Percentiles rank a stretch among this genome's conserved stretches.
Evolutionary conservation across 2,797 vertebrate genomes (phyloP).

Genomic region (Acanthurus tractus): DNA sequence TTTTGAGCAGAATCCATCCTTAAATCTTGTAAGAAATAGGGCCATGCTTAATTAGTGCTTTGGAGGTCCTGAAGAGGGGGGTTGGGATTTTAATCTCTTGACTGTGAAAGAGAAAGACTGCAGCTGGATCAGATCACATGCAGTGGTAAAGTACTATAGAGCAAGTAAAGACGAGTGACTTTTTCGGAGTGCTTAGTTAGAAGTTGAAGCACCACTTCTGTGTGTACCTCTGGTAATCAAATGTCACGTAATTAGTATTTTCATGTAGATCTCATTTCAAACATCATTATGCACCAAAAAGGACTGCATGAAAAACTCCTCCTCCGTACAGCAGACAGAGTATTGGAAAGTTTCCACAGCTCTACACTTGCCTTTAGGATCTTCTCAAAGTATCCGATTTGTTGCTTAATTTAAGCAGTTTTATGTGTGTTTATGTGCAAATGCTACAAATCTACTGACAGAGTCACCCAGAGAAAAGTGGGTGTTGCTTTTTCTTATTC

Average conservation of each 20-base stretch:
- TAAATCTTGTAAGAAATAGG: constrained; percentile 46
- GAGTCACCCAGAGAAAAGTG: neutral
- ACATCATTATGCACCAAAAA: constrained; percentile 5
- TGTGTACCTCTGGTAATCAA: constrained; percentile 2
- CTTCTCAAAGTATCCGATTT: neutral
- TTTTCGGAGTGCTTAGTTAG: neutral
- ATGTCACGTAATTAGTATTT: constrained; percentile 26
- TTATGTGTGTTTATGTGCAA: neutral
- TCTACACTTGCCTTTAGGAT: neutral
- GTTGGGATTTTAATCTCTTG: constrained; percentile 48
- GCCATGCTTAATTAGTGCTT: constrained; percentile 49
- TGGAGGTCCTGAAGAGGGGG: constrained; percentile 26
- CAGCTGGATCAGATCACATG: constrained; percentile 23
- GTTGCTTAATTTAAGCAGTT: neutral
- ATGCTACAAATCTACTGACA: neutral
- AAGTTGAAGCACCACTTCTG: constrained; percentile 3
- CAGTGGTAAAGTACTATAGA: neutral
- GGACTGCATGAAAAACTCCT: neutral
- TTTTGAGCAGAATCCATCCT: constrained; percentile 44
- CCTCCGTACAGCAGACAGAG: neutral
- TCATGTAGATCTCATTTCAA: constrained; percentile 14
- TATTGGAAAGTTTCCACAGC: neutral
- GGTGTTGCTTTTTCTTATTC: neutral
- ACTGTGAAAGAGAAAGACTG: constrained; percentile 28
- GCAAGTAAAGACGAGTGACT: neutral